Percentiles rank a stretch among this genome's conserved stretches.
Conservation (phyloP, 1,140 invertebrate genomes). For the Megathymus violae region DNA sequence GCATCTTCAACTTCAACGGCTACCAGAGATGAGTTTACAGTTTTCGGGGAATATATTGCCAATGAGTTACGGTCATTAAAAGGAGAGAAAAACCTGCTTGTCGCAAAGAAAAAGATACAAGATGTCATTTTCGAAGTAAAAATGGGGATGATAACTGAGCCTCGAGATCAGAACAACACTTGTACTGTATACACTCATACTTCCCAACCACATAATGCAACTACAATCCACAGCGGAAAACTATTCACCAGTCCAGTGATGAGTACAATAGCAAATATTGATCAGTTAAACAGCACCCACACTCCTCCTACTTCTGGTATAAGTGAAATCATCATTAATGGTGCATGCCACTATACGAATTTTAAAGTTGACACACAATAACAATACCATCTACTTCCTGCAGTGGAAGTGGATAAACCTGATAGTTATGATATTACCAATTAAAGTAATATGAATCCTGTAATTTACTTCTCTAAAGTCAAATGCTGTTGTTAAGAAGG, state of each 20-base stretch:
- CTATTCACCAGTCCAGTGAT: conserved; percentile 64
- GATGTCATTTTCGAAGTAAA: conserved; percentile 80
- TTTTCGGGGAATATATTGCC: conserved; percentile 76
- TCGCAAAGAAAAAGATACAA: conserved; percentile 78
- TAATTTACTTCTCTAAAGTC: too few relatives aligned
- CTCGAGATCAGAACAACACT: conserved; percentile 53
- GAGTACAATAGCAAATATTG: conserved; percentile 61
- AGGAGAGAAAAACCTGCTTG: conserved; percentile 72
- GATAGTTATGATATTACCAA: conserved; percentile 57
- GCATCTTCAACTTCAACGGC: conserved; percentile 43
- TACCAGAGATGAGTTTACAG: conserved; percentile 72
- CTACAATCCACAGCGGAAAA: conserved; percentile 59
- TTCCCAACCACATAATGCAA: conserved; percentile 50
- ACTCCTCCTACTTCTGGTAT: conserved; percentile 67
- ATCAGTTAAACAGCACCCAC: conserved; percentile 55
- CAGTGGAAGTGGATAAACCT: conserved; percentile 74
- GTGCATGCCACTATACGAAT: conserved; percentile 69
- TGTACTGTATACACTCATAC: conserved; percentile 59
- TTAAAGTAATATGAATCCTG: conserved; percentile 33
- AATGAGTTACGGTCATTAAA: conserved; percentile 75
- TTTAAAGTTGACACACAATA: conserved; percentile 78
- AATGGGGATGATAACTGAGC: conserved; percentile 74
- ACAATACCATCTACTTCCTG: conserved; percentile 74
- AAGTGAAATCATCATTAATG: conserved; percentile 74
- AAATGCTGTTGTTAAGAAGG: too few relatives aligned